Evolutionary conservation across 2,113 vertebrate genomes (phyloP), one percentile per base, ranked within the genome.

Genomic region (Mirounga angustirostris): DNA sequence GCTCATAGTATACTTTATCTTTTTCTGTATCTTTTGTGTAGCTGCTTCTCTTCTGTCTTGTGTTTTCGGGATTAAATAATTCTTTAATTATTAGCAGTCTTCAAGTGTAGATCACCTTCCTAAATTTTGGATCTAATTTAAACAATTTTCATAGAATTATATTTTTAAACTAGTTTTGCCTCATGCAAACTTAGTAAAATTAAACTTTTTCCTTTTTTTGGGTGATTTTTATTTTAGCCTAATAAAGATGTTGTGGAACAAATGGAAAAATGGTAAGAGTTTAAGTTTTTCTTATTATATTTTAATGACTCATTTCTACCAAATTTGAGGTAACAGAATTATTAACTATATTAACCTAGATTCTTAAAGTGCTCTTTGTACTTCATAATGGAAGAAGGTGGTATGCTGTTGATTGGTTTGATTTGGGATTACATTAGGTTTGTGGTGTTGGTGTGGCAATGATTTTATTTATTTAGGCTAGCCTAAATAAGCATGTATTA

Each of bases 231-330:
- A 67, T 97, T 97, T 94, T 50, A 99, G 99, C 95, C 98, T 9
- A 98, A 98, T 95, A 99, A 99, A 98, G 99, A 99, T 71, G 52
- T 98, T 81, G 85, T 99, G 97, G 99, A 99, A 88, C 99, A 99
- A 93, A 98, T 99, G 99, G 99, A 99, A 96, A 99, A 98, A 98
- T 99, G 99, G 99, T 99, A 96, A 98, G 98, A 92, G 56, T 58
- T 78, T n/a, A 89, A 14, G 26, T 46, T 58, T 96, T 93, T 16
- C 33, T 88, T 30, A 80, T 40, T 74, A 40, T 89, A 43, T 73
- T 91, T 91, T 94, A 85, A 46, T 82, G 28, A 71, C 12, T 87
- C 4, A 81, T 86, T 96, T 76, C n/a, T 79, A 26, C 43, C 59
- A 96, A 95, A 69, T 95, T 90, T 91, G 89, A 97, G 50, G 5